Percentiles rank a stretch among this genome's conserved stretches.
phyloP scores from a whole-genome alignment of 2,797 vertebrate species.

The Smutsia gigantea region DNA sequence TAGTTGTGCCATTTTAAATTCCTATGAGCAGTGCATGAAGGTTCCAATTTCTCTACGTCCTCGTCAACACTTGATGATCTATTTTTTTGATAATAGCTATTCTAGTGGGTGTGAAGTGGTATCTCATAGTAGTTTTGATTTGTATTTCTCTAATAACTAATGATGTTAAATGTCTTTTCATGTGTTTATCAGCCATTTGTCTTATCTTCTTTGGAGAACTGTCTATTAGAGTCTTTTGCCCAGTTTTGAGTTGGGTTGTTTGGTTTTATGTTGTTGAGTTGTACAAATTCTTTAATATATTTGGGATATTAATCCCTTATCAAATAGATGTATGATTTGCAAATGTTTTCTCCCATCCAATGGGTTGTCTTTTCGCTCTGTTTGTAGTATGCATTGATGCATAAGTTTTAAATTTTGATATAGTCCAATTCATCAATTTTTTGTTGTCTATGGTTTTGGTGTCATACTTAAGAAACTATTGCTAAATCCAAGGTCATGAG shows the following conservation, averaged over 20 bases:
- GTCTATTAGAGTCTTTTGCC: neutral
- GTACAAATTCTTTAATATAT: neutral
- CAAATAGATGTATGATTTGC: neutral
- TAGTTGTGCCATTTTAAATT: neutral
- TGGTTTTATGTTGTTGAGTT: neutral
- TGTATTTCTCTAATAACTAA: neutral
- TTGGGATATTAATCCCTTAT: neutral
- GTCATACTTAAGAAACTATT: too few relatives aligned
- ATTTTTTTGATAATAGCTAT: neutral
- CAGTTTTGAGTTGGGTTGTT: neutral
- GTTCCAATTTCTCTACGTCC: neutral
- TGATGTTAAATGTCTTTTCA: neutral
- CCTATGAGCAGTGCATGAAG: neutral
- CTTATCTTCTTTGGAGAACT: neutral
- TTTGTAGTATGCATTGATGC: neutral
- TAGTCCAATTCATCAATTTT: neutral
- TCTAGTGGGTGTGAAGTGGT: neutral
- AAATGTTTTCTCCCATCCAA: neutral
- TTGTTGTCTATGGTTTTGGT: neutral
- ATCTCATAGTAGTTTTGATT: neutral
- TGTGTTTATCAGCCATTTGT: neutral
- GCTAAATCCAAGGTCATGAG: neutral
- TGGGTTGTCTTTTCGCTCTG: neutral
- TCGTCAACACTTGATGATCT: neutral
- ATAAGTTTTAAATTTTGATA: neutral